Conservation (phyloP, 2,797 vertebrate species). For the Cichlasoma orientale region DNA sequence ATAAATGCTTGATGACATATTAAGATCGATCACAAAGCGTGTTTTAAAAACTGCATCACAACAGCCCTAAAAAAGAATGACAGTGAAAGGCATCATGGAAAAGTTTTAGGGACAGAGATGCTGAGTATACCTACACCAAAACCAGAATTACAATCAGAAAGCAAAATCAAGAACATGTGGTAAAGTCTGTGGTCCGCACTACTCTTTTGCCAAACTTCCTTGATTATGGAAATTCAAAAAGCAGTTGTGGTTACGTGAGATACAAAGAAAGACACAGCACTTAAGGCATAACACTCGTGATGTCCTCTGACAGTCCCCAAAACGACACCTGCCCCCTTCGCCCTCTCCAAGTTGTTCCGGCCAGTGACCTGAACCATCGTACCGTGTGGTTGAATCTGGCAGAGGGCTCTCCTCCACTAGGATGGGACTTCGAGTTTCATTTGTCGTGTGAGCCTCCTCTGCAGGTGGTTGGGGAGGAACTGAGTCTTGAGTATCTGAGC, state of each 20-base stretch:
- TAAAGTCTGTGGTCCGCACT: neutral
- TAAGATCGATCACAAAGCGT: slow-evolving; percentile 26
- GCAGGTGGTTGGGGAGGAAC: slow-evolving; percentile 71
- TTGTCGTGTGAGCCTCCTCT: slow-evolving; percentile 48
- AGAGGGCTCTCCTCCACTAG: slow-evolving; percentile 71
- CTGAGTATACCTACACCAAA: slow-evolving; percentile 8
- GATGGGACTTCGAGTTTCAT: slow-evolving; percentile 50
- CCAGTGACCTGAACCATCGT: slow-evolving; percentile 84
- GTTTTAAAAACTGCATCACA: slow-evolving; percentile 9
- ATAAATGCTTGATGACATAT: slow-evolving; percentile 22
- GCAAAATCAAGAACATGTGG: neutral
- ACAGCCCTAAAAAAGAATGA: slow-evolving; percentile 17
- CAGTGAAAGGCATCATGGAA: slow-evolving; percentile 35
- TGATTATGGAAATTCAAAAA: slow-evolving; percentile 85
- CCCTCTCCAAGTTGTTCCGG: slow-evolving; percentile 82
- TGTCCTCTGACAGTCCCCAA: slow-evolving; percentile 80
- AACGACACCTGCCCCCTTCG: slow-evolving; percentile 80
- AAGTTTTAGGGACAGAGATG: slow-evolving; percentile 2
- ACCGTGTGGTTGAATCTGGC: slow-evolving; percentile 75
- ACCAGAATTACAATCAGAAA: slow-evolving; percentile 26
- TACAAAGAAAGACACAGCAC: slow-evolving; percentile 86
- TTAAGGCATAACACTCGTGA: slow-evolving; percentile 84
- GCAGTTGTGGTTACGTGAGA: slow-evolving; percentile 84
- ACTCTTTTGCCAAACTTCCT: slow-evolving; percentile 50
- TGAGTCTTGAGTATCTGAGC: slow-evolving; percentile 71